These are phyloP conservation scores for Agrilus cyanescens DNA, from an alignment of 2,888 invertebrate genomes.

Conservation along the genomic window DNA sequence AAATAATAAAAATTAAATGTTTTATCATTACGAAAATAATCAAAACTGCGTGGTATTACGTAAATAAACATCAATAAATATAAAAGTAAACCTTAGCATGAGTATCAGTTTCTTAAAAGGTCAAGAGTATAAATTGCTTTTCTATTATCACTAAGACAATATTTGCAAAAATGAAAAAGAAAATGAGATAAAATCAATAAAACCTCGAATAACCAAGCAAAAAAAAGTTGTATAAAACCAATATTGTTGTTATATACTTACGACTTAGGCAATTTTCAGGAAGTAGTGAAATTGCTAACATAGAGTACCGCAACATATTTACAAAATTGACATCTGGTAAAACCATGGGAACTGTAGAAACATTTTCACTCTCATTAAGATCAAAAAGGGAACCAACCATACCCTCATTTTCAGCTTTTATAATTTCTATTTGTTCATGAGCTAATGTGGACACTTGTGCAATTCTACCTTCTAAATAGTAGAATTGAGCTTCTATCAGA, in stretches of 20 bases:
- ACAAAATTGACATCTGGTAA: constrained; percentile 60
- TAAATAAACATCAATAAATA: too few species aligned
- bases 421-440: constrained; percentile 42
- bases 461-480: constrained; percentile 47
- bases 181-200: background rate
- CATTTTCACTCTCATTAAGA: constrained; percentile 33
- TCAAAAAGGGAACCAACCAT: constrained; percentile 43
- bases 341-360: constrained; percentile 42
- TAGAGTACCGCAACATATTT: constrained; percentile 64
- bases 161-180: background rate
- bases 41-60: background rate
- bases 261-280: constrained; percentile 66
- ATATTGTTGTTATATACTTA: constrained; percentile 30
- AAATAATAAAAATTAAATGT: constrained; percentile 20
- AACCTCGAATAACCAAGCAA: background rate
- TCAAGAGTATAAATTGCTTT: too few species aligned
- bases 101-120: too few species aligned
- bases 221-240: background rate
- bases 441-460: constrained; percentile 43
- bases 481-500: constrained; percentile 45
- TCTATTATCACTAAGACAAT: too few species aligned
- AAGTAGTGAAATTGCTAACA: constrained; percentile 59
- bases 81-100: too few species aligned
- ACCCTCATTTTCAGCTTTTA: constrained; percentile 39
- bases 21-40: background rate